These are phyloP conservation scores for Corythucha ciliata DNA, from an alignment of 2,888 invertebrate genomes.

Conservation along the genomic window DNA sequence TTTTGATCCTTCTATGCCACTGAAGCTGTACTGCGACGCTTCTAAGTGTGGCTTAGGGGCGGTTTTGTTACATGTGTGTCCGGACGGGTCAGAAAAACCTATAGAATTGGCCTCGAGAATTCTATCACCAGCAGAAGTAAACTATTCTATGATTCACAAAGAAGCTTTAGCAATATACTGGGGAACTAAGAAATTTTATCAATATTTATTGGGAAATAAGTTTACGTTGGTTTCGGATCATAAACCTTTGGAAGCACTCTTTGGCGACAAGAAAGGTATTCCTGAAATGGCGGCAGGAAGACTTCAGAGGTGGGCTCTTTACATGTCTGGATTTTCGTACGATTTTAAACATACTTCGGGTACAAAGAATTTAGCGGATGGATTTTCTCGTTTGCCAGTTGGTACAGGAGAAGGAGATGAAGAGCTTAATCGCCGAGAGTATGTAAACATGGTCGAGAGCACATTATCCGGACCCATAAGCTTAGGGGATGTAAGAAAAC, in stretches of 20 bases:
- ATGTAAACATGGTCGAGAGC: constrained; percentile 7
- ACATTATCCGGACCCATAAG: too few species aligned
- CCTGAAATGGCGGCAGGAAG: constrained; percentile 39
- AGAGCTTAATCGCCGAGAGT: neutral
- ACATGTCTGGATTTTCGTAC: constrained; percentile 29
- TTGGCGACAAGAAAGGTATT: constrained; percentile 38
- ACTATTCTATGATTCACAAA: constrained; percentile 38
- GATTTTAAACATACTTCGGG: constrained; percentile 31
- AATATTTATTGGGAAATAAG: constrained; percentile 38
- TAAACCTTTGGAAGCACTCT: constrained; percentile 37
- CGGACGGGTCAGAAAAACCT: constrained; percentile 35
- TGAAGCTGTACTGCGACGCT: too few species aligned
- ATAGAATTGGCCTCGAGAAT: constrained; percentile 38
- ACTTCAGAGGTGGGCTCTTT: constrained; percentile 37
- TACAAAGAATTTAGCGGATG: constrained; percentile 14
- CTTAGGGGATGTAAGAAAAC: too few species aligned
- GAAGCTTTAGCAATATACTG: constrained; percentile 40
- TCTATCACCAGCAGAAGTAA: constrained; percentile 37
- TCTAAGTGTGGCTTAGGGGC: constrained; percentile 33
- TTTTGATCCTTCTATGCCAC: constrained; percentile 14
- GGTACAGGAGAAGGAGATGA: neutral
- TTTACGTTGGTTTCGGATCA: constrained; percentile 38
- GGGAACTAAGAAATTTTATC: constrained; percentile 38
- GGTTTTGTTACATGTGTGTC: constrained; percentile 35
- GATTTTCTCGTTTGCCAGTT: constrained; percentile 5